phyloP scores from a whole-genome alignment of 2,888 invertebrate species.

The Eilema griseolum region DNA sequence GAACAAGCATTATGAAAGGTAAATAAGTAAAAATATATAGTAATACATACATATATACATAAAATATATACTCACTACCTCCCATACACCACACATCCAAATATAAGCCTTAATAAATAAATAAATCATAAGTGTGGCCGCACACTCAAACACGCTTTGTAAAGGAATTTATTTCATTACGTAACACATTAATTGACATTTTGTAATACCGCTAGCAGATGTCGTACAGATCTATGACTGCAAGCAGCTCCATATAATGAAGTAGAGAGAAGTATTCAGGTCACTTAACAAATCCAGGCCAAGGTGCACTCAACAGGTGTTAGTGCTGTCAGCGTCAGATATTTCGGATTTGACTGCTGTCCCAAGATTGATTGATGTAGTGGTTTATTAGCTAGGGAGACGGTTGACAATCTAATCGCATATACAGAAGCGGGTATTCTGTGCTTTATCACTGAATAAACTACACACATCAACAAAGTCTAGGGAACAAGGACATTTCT shows the following conservation, averaged over 20 bases:
- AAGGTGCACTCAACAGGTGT: conserved; percentile 20
- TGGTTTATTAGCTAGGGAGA: neutral
- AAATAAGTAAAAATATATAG: too few relatives aligned
- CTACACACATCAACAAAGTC: too few relatives aligned
- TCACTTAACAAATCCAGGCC: conserved; percentile 17
- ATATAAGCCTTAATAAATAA: too few relatives aligned
- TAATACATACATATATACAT: too few relatives aligned
- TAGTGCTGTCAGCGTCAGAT: neutral
- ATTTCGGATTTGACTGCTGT: conserved; percentile 4
- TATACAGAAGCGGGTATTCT: neutral
- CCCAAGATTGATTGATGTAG: neutral
- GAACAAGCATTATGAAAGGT: too few relatives aligned
- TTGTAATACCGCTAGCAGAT: conserved; percentile 2
- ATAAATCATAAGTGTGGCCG: neutral
- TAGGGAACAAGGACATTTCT: too few relatives aligned
- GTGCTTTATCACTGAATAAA: neutral
- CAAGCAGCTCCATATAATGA: neutral
- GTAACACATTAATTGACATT: conserved; percentile 9
- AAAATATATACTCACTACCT: too few relatives aligned
- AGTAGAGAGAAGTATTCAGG: conserved; percentile 14
- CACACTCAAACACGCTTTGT: neutral
- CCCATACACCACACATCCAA: too few relatives aligned
- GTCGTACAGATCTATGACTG: conserved; percentile 14
- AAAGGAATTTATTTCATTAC: conserved; percentile 16
- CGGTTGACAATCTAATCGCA: neutral